A percentile compares a stretch with the other conserved stretches of the same genome.
Evolutionary conservation across 2,797 vertebrate genomes (phyloP).

Genomic region (Falco novaeseelandiae): DNA sequence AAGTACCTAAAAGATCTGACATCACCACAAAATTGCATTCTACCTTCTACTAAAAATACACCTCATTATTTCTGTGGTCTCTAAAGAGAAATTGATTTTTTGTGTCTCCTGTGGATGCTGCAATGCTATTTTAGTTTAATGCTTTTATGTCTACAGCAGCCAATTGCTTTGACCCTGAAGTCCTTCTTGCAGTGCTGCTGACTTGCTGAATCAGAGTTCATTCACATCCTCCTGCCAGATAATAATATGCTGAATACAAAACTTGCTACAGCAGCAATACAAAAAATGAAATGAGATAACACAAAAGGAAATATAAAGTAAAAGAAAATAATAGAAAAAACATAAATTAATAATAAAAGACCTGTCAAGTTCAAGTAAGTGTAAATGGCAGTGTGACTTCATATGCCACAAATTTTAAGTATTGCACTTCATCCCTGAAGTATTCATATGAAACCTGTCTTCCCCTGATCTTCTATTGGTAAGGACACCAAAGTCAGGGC

Average conservation of each 20-base stretch:
- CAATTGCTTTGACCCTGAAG: conserved; percentile 61
- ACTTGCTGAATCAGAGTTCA: conserved; percentile 41
- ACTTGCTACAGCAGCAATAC: not conserved
- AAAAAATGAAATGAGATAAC: not conserved
- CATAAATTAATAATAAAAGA: not conserved
- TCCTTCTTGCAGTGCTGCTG: conserved; percentile 39
- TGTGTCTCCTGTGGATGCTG: conserved; percentile 15
- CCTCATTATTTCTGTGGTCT: conserved; percentile 12
- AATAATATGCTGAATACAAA: not conserved
- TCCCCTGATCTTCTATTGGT: not conserved
- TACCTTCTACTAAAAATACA: conserved; percentile 18
- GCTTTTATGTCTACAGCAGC: conserved; percentile 27
- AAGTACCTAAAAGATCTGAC: not conserved
- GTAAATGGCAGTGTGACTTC: not conserved
- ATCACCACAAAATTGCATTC: conserved; percentile 11
- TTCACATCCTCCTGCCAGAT: conserved; percentile 11
- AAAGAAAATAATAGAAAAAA: not conserved
- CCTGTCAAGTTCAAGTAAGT: not conserved
- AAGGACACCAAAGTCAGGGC: not conserved
- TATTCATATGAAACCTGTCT: not conserved
- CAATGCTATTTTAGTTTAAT: conserved; percentile 45
- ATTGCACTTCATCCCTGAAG: not conserved
- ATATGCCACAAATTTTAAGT: not conserved
- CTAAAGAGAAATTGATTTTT: conserved; percentile 38
- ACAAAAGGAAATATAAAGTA: not conserved